Evolutionary conservation across 2,113 vertebrate species (phyloP).

Genomic region (Miniopterus natalensis): DNA sequence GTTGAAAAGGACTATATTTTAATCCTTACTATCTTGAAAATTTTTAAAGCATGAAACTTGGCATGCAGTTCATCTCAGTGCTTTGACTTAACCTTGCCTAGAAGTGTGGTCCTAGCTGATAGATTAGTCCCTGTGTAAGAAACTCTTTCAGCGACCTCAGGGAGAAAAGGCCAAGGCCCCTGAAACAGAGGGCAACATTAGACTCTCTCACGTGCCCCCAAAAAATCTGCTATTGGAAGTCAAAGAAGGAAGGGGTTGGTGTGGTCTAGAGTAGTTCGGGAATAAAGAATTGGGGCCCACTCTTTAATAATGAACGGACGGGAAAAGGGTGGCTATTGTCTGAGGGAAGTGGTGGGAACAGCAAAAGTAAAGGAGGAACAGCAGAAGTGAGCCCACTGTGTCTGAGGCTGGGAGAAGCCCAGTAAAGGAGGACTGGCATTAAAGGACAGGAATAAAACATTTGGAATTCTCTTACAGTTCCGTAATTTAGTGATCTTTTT

Average conservation of each 20-base stretch:
- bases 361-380: background rate
- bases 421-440: background rate
- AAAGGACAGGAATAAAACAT: background rate
- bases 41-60: background rate
- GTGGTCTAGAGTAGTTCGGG: background rate
- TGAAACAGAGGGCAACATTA: background rate
- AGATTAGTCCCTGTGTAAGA: background rate
- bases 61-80: background rate
- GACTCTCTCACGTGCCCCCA: background rate
- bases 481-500: background rate
- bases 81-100: background rate
- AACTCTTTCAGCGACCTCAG: background rate
- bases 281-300: background rate
- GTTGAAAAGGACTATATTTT: background rate
- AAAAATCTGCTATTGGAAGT: background rate
- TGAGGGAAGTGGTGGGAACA: background rate
- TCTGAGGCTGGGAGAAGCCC: background rate
- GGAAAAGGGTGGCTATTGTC: background rate
- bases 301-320: background rate
- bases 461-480: background rate
- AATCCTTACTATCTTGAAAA: background rate
- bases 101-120: background rate
- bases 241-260: background rate
- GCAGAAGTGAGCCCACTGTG: background rate
- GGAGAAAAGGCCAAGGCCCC: background rate